These are phyloP conservation scores for Labia minor DNA, from an alignment of 2,888 invertebrate species.

Conservation along the genomic window DNA sequence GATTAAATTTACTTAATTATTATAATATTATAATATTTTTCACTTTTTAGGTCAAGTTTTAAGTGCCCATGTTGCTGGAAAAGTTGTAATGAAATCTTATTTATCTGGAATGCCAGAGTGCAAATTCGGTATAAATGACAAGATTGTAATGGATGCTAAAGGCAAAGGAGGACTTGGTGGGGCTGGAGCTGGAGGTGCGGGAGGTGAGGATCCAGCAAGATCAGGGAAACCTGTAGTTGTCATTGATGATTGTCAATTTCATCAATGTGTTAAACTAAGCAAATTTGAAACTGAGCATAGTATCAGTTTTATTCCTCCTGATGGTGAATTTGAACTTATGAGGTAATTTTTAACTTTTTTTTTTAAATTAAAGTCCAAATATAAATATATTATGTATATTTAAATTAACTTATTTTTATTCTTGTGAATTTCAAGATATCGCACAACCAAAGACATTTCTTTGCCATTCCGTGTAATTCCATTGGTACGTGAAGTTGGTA, in stretches of 20 bases:
- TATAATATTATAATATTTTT: no score
- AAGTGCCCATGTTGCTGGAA: constrained; percentile 97
- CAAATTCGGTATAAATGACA: constrained; percentile 99
- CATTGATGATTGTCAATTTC: constrained; percentile 99
- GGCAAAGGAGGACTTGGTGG: constrained; percentile 54
- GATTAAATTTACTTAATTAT: no score
- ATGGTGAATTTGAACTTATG: constrained; percentile 99
- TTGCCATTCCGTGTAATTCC: constrained; percentile 99
- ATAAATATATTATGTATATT: constrained; percentile 15
- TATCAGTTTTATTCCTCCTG: constrained; percentile 99
- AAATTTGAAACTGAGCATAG: constrained; percentile 99
- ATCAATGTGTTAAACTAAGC: constrained; percentile 98
- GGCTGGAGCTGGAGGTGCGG: constrained; percentile 26
- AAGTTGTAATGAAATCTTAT: constrained; percentile 99
- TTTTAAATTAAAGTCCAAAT: constrained; percentile 14
- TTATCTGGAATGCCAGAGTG: constrained; percentile 99
- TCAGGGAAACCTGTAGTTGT: constrained; percentile 93
- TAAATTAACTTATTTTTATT: not conserved
- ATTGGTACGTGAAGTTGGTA: constrained; percentile 91
- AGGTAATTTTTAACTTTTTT: constrained; percentile 44
- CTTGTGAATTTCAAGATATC: constrained; percentile 54
- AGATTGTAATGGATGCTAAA: constrained; percentile 95
- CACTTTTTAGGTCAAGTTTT: constrained; percentile 75
- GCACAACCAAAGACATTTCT: constrained; percentile 99
- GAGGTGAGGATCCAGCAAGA: constrained; percentile 27